These are phyloP conservation scores for Bovichtus variegatus DNA, from an alignment of 2,797 vertebrate species.

Conservation along the genomic window DNA sequence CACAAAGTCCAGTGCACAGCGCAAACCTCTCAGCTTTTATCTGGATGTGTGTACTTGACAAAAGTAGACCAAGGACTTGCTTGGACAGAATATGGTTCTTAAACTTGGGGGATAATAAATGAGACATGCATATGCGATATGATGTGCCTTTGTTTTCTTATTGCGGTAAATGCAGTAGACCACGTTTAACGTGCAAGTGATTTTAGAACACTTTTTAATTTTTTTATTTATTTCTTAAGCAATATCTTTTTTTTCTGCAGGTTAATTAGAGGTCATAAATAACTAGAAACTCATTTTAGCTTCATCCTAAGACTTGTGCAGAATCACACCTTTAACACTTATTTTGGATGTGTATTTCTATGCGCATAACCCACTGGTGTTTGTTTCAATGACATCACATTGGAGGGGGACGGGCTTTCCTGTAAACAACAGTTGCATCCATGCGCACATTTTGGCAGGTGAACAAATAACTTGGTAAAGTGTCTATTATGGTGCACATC, in stretches of 20 bases:
- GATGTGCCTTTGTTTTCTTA: slow-evolving; percentile 52
- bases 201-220: neutral
- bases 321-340: neutral
- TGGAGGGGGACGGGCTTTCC: slow-evolving; percentile 21
- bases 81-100: slow-evolving; percentile 64
- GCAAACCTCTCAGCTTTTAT: slow-evolving; percentile 61
- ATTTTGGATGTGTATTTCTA: neutral
- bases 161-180: neutral
- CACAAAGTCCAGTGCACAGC: slow-evolving; percentile 72
- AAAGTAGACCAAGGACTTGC: slow-evolving; percentile 59
- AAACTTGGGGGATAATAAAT: slow-evolving; percentile 79
- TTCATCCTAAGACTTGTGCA: neutral
- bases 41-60: slow-evolving; percentile 70
- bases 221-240: neutral
- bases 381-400: slow-evolving; percentile 40
- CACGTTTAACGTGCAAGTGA: neutral
- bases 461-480: neutral
- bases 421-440: slow-evolving; percentile 41
- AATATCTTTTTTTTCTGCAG: neutral
- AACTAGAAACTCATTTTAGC: neutral
- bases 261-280: neutral
- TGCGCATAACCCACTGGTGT: slow-evolving; percentile 16
- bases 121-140: slow-evolving; percentile 74
- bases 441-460: neutral
- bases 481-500: neutral